A percentile compares a stretch with the other conserved stretches of the same genome.
Conservation (phyloP, 2,797 vertebrate genomes). For the Phrynocephalus vlangalii region DNA sequence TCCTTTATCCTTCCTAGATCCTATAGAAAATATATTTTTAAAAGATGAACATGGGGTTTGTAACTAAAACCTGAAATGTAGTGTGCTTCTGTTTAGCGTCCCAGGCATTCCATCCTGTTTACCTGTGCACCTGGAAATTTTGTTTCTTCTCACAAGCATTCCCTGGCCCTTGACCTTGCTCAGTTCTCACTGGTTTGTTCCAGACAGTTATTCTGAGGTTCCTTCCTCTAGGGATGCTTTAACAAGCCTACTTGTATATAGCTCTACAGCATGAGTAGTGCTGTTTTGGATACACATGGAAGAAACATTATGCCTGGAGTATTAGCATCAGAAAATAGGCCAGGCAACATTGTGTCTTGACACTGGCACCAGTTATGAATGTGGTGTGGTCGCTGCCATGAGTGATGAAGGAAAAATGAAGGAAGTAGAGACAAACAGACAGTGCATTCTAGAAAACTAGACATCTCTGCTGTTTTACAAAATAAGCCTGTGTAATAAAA, state of each 20-base stretch:
- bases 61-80: background rate
- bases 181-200: too few species aligned
- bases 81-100: background rate
- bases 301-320: background rate
- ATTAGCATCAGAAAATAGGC: background rate
- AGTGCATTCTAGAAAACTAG: background rate
- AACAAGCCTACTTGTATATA: background rate
- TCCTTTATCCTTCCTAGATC: background rate
- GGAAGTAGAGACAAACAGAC: background rate
- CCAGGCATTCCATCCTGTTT: background rate
- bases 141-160: background rate
- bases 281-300: background rate
- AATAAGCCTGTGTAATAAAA: background rate
- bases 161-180: background rate
- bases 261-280: background rate
- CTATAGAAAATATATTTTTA: background rate
- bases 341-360: too few species aligned
- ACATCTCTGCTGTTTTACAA: background rate
- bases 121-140: background rate
- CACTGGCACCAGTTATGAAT: too few species aligned
- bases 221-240: background rate
- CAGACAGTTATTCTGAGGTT: background rate
- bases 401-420: background rate
- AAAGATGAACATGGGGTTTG: background rate
- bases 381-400: too few species aligned